Evolutionary conservation across 2,797 vertebrate species (phyloP).

Genomic region (Cheirogaleus major): DNA sequence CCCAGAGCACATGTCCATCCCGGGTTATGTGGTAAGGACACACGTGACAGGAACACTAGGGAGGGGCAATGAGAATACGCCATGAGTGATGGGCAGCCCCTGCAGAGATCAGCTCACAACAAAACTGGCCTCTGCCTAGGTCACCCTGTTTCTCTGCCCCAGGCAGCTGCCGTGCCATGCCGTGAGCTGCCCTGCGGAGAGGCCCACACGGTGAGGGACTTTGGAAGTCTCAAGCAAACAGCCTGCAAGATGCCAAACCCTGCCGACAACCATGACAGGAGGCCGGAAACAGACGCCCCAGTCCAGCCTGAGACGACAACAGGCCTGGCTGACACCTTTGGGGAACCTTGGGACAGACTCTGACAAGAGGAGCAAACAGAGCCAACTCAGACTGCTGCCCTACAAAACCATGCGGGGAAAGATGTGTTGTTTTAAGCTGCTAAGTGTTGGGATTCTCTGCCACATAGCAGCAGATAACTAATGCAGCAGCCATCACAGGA

Average conservation of each 20-base stretch:
- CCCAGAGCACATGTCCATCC: too few species aligned
- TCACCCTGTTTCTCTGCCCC: neutral
- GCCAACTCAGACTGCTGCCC: neutral
- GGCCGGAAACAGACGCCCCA: neutral
- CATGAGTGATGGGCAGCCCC: too few species aligned
- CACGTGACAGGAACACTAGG: rapidly evolving
- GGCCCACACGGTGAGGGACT: too few species aligned
- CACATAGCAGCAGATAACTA: too few species aligned
- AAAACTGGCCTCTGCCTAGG: neutral
- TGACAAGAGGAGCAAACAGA: too few species aligned
- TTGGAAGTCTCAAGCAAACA: neutral
- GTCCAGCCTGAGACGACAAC: neutral
- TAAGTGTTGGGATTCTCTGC: too few species aligned
- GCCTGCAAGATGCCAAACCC: neutral
- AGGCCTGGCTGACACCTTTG: neutral
- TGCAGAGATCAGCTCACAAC: neutral
- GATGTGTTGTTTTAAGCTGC: neutral
- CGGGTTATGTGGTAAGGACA: neutral
- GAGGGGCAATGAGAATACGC: neutral
- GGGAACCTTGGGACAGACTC: neutral
- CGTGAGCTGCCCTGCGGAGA: neutral
- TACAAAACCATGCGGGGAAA: neutral
- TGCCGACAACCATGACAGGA: neutral
- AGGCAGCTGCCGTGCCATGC: neutral
- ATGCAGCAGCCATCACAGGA: neutral